Evolutionary conservation across 2,797 vertebrate genomes (phyloP).

Genomic region (Sebastes baramenuke): DNA sequence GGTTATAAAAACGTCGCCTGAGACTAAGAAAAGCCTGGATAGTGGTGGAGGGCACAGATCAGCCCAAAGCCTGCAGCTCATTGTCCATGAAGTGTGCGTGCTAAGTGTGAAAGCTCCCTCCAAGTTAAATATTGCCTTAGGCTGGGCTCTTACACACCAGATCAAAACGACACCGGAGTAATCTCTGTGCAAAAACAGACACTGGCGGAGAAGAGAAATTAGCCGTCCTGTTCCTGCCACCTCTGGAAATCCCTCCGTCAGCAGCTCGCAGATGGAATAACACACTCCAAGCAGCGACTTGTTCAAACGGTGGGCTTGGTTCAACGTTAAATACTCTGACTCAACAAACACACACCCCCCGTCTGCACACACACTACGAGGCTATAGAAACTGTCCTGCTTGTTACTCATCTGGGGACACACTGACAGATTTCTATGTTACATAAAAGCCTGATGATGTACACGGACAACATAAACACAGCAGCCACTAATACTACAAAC

Average conservation of each 20-base stretch:
- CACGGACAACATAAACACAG: constrained; percentile 11
- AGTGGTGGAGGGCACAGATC: not conserved
- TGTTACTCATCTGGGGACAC: constrained; percentile 22
- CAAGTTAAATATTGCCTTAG: constrained; percentile 53
- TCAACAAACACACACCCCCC: constrained; percentile 18
- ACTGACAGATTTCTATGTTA: constrained; percentile 41
- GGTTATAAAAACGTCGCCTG: not conserved
- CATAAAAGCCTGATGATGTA: constrained; percentile 14
- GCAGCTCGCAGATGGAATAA: constrained; percentile 29
- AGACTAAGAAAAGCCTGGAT: not conserved
- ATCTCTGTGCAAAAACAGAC: constrained; percentile 45
- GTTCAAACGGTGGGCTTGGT: constrained; percentile 31
- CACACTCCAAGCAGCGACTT: constrained; percentile 51
- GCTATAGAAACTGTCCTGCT: not conserved
- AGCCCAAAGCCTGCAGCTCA: constrained; percentile 12
- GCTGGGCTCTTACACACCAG: not conserved
- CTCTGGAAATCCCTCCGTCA: constrained; percentile 47
- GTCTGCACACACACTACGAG: not conserved
- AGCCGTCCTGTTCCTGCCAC: constrained; percentile 21
- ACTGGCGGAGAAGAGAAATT: constrained; percentile 11
- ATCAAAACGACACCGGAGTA: constrained; percentile 19
- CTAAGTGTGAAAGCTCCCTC: constrained; percentile 12
- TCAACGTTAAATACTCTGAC: constrained; percentile 37
- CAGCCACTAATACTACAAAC: not conserved
- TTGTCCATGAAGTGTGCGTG: constrained; percentile 28